Conservation (phyloP, 2,797 vertebrate genomes). For the Lagorchestes hirsutus region DNA sequence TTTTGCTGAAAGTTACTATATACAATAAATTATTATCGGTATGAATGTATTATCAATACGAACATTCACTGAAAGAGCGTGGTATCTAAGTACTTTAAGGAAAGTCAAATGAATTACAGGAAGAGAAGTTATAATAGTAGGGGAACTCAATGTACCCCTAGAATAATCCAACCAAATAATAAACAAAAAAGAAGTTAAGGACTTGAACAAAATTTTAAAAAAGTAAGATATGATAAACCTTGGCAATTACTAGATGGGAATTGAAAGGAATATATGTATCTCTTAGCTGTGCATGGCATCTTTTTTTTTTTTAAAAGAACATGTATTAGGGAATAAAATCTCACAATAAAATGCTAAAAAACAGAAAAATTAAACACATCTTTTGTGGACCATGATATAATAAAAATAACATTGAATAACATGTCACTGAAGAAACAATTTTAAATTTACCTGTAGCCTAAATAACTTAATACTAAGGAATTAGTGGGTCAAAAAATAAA, state of each 20-base stretch:
- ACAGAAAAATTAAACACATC: neutral
- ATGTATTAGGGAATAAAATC: neutral
- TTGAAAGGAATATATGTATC: neutral
- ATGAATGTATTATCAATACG: too few relatives aligned
- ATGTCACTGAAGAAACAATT: too few relatives aligned
- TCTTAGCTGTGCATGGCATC: neutral
- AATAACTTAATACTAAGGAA: too few relatives aligned
- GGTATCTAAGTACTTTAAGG: neutral
- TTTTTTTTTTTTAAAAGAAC: neutral
- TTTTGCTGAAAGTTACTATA: too few relatives aligned
- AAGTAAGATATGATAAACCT: neutral
- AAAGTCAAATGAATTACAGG: neutral
- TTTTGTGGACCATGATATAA: neutral
- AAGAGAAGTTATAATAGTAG: neutral
- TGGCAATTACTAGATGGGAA: neutral
- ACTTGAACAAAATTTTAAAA: neutral
- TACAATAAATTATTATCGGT: too few relatives aligned
- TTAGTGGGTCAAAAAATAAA: too few relatives aligned
- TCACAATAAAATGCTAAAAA: neutral
- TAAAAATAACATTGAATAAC: neutral
- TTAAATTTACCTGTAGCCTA: too few relatives aligned
- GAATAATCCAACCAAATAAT: neutral
- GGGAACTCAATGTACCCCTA: neutral
- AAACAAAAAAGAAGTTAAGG: neutral
- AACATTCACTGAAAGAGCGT: too few relatives aligned